phyloP scores from a whole-genome alignment of 2,888 invertebrate genomes.

The Caenorhabditis wallacei region DNA sequence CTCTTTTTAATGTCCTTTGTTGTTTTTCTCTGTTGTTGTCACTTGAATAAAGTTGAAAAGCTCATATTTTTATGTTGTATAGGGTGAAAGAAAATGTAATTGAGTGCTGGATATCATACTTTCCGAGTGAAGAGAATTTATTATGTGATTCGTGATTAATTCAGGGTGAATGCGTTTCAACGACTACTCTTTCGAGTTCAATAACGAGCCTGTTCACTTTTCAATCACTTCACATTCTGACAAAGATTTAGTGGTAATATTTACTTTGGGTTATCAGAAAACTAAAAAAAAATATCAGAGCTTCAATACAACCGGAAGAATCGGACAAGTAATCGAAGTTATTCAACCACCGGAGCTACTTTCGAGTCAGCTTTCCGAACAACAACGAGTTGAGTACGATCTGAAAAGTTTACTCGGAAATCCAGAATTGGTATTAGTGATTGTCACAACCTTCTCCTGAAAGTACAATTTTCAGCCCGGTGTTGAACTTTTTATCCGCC shows the following conservation, averaged over 20 bases:
- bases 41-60: constrained; percentile 30
- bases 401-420: constrained; percentile 74
- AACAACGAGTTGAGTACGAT: constrained; percentile 76
- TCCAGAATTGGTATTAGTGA: constrained; percentile 59
- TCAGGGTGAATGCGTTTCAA: constrained; percentile 59
- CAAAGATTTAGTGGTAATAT: constrained; percentile 66
- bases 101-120: constrained; percentile 26
- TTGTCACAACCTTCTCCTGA: background rate
- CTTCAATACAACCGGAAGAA: constrained; percentile 72
- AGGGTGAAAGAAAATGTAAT: background rate
- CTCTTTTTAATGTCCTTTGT: constrained; percentile 29
- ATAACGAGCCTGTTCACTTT: constrained; percentile 68
- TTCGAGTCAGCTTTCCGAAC: constrained; percentile 51
- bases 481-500: constrained; percentile 74
- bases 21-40: constrained; percentile 45
- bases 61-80: background rate
- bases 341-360: constrained; percentile 71
- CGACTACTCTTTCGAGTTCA: constrained; percentile 73
- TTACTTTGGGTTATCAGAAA: background rate
- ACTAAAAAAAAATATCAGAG: background rate
- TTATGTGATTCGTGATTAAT: background rate
- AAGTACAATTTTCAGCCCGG: constrained; percentile 58
- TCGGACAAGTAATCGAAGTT: constrained; percentile 77
- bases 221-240: constrained; percentile 74
- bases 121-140: background rate